Evolutionary conservation across 2,888 invertebrate species (phyloP).

Genomic region (Dasysyrphus albostriatus): DNA sequence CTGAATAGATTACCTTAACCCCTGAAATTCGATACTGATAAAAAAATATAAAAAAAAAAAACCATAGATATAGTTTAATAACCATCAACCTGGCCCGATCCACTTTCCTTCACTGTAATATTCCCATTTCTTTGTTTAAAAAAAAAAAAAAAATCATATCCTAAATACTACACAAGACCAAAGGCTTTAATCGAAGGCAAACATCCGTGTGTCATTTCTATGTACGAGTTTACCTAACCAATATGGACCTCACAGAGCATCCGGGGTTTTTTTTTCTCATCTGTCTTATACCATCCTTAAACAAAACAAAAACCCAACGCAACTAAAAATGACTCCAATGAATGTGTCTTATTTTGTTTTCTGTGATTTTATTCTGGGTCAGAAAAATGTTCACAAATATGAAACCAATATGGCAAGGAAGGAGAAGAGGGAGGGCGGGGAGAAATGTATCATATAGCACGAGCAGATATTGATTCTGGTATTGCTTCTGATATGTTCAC

Average conservation of each 20-base stretch:
- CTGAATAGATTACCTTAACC: too few relatives aligned
- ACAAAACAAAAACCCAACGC: background rate
- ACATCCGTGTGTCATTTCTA: background rate
- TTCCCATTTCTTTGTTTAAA: too few relatives aligned
- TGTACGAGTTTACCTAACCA: background rate
- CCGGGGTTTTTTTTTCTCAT: background rate
- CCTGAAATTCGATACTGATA: too few relatives aligned
- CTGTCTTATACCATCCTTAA: background rate
- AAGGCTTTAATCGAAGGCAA: background rate
- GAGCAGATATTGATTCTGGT: conserved; percentile 2
- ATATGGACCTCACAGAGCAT: background rate
- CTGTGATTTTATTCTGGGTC: conserved; percentile 14
- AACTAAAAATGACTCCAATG: background rate
- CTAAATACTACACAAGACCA: background rate
- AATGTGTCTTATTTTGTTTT: conserved; percentile 8
- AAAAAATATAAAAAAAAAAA: too few relatives aligned
- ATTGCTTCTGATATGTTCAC: conserved; percentile 16
- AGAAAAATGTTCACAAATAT: conserved; percentile 1
- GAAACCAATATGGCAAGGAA: background rate
- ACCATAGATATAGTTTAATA: too few relatives aligned
- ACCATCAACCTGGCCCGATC: too few relatives aligned
- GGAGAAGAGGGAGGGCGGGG: background rate
- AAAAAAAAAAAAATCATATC: background rate
- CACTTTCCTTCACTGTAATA: too few relatives aligned
- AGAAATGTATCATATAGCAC: background rate